Evolutionary conservation across 35 echinoderm and acorn worm species (phyloP).

Genomic region (Eucidaris tribuloides): DNA sequence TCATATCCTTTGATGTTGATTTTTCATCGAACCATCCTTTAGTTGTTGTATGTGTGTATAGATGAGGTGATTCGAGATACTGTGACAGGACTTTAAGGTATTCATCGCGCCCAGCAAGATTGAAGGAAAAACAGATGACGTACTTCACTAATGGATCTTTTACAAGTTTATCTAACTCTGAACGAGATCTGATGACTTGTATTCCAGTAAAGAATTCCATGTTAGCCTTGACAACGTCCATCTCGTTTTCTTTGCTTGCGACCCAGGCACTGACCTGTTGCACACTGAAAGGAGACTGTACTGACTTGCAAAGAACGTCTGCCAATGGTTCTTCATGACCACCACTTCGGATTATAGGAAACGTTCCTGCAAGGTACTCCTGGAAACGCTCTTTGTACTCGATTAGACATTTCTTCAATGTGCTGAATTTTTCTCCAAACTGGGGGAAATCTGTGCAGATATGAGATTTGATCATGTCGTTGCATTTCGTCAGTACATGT

Average conservation of each 20-base stretch:
- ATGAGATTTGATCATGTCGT: neutral
- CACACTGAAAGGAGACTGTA: neutral
- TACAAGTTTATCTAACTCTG: neutral
- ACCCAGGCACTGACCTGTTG: constrained; percentile 10
- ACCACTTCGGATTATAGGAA: constrained; percentile 1
- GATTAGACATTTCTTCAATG: neutral
- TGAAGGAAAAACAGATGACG: constrained; percentile 4
- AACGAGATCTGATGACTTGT: neutral
- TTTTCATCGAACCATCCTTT: no score
- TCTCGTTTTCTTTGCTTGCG: neutral
- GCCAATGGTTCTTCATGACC: neutral
- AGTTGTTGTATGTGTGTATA: no score
- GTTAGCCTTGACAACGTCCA: constrained; percentile 11
- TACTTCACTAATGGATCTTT: neutral
- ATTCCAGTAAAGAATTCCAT: neutral
- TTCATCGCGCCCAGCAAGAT: neutral
- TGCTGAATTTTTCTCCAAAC: neutral
- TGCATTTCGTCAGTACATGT: neutral
- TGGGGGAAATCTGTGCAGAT: constrained; percentile 12
- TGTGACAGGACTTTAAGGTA: no score
- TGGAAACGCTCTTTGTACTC: neutral
- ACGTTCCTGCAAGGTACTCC: neutral
- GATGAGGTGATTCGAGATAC: no score
- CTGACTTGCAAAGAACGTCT: neutral
- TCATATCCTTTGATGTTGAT: neutral